Percentiles rank a stretch among this genome's conserved stretches.
Conservation (phyloP, 2,888 invertebrate genomes). For the Drosophila neutralis region DNA sequence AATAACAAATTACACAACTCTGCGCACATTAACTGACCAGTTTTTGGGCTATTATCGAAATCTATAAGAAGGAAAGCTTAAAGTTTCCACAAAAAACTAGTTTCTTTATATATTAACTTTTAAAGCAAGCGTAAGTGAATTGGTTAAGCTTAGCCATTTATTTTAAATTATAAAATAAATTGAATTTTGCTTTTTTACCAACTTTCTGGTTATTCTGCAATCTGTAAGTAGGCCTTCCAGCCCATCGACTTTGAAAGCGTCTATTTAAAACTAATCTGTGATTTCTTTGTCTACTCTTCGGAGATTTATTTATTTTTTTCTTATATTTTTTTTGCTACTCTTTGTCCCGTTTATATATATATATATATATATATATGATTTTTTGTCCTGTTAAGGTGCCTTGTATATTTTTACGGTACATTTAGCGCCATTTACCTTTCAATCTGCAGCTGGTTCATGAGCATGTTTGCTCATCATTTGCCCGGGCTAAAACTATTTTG, state of each 20-base stretch:
- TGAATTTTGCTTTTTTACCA: constrained; percentile 16
- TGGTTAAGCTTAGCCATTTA: background rate
- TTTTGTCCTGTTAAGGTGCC: constrained; percentile 42
- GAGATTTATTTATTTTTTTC: constrained; percentile 16
- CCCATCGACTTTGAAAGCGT: constrained; percentile 48
- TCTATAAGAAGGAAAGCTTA: background rate
- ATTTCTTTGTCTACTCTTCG: constrained; percentile 44
- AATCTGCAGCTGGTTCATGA: constrained; percentile 44
- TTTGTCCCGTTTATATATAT: background rate
- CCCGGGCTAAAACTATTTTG: constrained; percentile 30
- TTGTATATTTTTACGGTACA: constrained; percentile 52
- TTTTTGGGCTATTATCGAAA: background rate
- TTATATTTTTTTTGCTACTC: constrained; percentile 39
- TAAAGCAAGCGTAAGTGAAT: background rate
- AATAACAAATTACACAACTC: background rate
- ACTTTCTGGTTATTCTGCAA: constrained; percentile 1
- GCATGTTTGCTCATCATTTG: constrained; percentile 55
- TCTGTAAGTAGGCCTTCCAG: constrained; percentile 62
- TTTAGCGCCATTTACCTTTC: constrained; percentile 57
- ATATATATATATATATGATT: background rate
- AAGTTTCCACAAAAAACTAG: background rate
- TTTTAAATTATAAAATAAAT: background rate
- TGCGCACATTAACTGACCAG: background rate
- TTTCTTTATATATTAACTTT: background rate
- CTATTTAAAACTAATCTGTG: constrained; percentile 59